Evolutionary conservation across 2,888 invertebrate species (phyloP), one percentile per base, ranked within the genome.

Genomic region (Erannis defoliaria): DNA sequence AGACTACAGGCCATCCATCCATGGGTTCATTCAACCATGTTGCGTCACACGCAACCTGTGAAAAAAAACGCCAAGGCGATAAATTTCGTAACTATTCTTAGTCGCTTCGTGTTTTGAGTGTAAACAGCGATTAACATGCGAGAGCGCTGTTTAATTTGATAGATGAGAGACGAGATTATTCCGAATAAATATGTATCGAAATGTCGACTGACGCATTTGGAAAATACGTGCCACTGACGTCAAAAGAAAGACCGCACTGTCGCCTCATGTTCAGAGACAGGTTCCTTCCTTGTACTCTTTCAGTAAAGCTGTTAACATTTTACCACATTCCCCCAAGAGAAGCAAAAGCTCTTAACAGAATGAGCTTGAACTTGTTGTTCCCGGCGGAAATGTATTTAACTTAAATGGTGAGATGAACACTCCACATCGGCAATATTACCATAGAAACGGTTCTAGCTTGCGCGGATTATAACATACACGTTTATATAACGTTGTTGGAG

Each of bases 21-120:
- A 61, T 57, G 55, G 63, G 73, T 72, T 73, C 71, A 65, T 71
- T 74, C 69, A 75, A 73, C 71, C 60, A 57, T 14, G 54, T 72
- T 72, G 67, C 73, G 73, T 71, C 73, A 74, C 54, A 50, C 46
- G 46, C 56, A 62, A 57, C 56, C 62, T 62, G 58, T 53, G 26
- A 42, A 65, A 64, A 43, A 72, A 69, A 71, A 69, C 55, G 50
- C 55, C 64, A 46, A 42, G 48, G 60, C 55, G 53, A 65, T 63
- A 50, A 60, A 63, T 64, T 72, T 67, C 60, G 61, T 64, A 67
- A 66, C 63, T 66, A 64, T 63, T 66, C 56, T 62, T 50, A 59
- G 54, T 64, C 53, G 53, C 43, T 50, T 37, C 54, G 38, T 42
- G 50, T 56, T 51, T 48, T 64, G 54, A 60, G 66, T 53, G 66